phyloP scores from a whole-genome alignment of 1,140 invertebrate genomes.

The Geopemphigus sp. region DNA sequence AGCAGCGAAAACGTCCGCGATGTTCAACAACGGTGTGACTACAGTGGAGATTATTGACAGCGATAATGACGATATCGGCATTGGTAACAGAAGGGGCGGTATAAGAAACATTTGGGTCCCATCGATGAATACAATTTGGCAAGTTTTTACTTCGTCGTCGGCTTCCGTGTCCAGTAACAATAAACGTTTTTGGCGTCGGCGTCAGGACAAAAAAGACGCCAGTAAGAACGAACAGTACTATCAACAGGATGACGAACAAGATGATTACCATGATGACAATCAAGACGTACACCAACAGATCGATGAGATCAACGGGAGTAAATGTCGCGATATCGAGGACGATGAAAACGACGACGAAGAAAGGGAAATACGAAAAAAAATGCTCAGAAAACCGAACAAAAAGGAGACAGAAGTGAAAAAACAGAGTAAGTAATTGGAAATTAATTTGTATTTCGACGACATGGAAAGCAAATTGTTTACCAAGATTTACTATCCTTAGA shows the following conservation, averaged over 20 bases:
- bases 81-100: not conserved
- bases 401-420: conserved; percentile 15
- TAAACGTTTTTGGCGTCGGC: not conserved
- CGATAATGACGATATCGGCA: not conserved
- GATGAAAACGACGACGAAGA: conserved; percentile 39
- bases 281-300: not conserved
- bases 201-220: not conserved
- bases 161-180: not conserved
- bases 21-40: conserved; percentile 18
- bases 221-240: not conserved
- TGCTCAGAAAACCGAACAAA: conserved; percentile 8
- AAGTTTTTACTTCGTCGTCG: not conserved
- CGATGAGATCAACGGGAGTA: conserved; percentile 1
- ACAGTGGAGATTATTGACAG: conserved; percentile 2
- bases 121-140: not conserved
- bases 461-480: not conserved
- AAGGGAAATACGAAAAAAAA: conserved; percentile 16
- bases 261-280: not conserved
- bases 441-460: not conserved
- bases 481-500: not conserved
- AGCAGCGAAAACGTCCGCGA: not conserved
- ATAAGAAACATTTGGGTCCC: not conserved
- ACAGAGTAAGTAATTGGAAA: not conserved
- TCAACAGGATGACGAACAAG: not conserved
- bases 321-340: not conserved